Percentiles rank a stretch among this genome's conserved stretches.
These are phyloP conservation scores for Charaxes varanes DNA, from an alignment of 1,140 invertebrate species.

Conservation along the genomic window DNA sequence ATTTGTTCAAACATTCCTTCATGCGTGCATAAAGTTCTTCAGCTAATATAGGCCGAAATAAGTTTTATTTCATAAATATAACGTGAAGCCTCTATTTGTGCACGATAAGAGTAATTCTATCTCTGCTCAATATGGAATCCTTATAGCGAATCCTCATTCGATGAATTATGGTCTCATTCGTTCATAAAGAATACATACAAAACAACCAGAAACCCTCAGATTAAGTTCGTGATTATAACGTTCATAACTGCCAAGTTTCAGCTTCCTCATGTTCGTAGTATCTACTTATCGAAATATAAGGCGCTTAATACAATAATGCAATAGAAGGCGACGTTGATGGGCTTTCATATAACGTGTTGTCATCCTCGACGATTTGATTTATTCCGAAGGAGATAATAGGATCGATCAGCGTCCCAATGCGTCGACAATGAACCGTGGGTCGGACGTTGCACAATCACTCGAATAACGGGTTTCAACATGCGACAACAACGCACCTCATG, in stretches of 20 bases:
- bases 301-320: constrained; percentile 7
- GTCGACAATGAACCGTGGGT: constrained; percentile 58
- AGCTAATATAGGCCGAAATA: constrained; percentile 55
- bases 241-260: no score
- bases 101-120: no score
- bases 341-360: constrained; percentile 19
- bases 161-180: no score
- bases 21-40: constrained; percentile 31
- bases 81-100: no score
- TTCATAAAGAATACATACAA: no score
- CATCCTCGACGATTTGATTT: constrained; percentile 32
- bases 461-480: constrained; percentile 45
- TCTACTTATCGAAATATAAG: background rate
- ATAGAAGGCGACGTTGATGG: constrained; percentile 6
- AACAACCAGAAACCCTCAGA: no score
- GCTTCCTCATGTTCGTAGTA: no score
- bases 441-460: constrained; percentile 47
- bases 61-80: no score
- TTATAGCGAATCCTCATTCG: no score
- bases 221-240: no score
- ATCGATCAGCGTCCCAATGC: constrained; percentile 45
- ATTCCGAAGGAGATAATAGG: constrained; percentile 45
- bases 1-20: constrained; percentile 35
- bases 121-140: no score
- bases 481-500: constrained; percentile 26